phyloP scores from a whole-genome alignment of 2,113 vertebrate species.

The Podarcis muralis region DNA sequence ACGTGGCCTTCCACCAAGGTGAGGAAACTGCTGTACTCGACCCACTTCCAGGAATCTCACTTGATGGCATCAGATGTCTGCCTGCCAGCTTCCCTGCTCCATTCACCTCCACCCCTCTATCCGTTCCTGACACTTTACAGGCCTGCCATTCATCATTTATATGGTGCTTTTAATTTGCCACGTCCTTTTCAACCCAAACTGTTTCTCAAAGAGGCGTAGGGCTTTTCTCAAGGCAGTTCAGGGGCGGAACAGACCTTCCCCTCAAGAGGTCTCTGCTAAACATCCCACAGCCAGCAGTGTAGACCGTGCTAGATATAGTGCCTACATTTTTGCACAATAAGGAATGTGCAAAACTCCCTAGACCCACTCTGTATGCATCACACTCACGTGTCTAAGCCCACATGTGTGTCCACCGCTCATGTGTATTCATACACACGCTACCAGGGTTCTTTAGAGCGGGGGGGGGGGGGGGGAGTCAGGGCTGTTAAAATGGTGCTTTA shows the following conservation, averaged over 20 bases:
- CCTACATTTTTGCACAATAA: background rate
- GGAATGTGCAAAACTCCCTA: background rate
- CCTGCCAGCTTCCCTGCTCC: background rate
- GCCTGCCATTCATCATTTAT: constrained; percentile 6
- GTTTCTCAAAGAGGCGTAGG: background rate
- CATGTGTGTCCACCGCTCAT: background rate
- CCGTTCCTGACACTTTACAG: background rate
- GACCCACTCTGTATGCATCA: background rate
- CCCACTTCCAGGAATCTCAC: constrained; percentile 15
- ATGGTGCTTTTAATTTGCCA: constrained; percentile 2
- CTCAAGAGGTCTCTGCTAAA: background rate
- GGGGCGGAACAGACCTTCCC: background rate
- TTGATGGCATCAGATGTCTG: background rate
- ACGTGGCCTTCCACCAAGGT: constrained; percentile 85
- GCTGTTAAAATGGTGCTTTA: no score
- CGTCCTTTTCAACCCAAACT: background rate
- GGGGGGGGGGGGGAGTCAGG: no score
- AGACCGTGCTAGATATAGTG: background rate
- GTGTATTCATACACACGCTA: no score
- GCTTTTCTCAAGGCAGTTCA: background rate
- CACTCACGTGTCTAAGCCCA: background rate
- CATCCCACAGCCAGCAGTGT: background rate
- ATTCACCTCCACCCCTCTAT: background rate
- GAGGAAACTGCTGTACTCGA: constrained; percentile 6
- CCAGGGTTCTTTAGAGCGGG: no score